phyloP scores from a whole-genome alignment of 1,140 invertebrate species.

The Procambarus virginalis region DNA sequence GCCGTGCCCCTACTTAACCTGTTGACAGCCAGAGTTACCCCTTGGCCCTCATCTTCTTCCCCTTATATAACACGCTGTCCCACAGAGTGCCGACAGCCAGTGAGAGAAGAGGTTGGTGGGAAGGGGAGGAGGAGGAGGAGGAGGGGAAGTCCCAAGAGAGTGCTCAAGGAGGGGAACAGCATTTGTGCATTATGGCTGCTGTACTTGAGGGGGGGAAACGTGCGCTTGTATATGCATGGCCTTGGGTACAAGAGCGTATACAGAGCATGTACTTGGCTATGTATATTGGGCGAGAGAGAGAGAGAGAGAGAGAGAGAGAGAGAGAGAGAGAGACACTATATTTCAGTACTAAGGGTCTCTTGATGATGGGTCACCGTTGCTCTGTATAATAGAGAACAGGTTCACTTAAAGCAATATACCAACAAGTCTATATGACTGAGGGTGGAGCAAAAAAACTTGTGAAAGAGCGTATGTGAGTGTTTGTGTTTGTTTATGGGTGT shows the following conservation, averaged over 20 bases:
- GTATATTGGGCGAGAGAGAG: conserved; percentile 1
- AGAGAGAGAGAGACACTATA: conserved; percentile 21
- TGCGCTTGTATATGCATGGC: background rate
- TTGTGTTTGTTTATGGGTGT: conserved; percentile 53
- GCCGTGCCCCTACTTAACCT: background rate
- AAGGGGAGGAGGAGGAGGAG: background rate
- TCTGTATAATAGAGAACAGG: background rate
- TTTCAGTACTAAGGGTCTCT: background rate
- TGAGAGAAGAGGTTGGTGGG: background rate
- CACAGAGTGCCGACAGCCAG: background rate
- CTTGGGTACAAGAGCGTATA: background rate
- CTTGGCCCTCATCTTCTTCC: background rate
- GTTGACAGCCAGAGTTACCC: background rate
- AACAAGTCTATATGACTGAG: background rate
- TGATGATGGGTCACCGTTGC: background rate
- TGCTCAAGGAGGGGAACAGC: conserved; percentile 5
- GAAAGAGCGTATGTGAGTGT: conserved; percentile 16
- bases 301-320: conserved; percentile 15
- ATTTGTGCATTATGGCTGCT: background rate
- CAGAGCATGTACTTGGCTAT: background rate
- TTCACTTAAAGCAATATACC: background rate
- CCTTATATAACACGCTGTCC: background rate
- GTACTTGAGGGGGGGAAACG: background rate
- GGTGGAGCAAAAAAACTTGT: too few species aligned
- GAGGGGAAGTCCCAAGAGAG: background rate